phyloP scores from a whole-genome alignment of 2,113 vertebrate genomes.

The Trematomus loennbergii region DNA sequence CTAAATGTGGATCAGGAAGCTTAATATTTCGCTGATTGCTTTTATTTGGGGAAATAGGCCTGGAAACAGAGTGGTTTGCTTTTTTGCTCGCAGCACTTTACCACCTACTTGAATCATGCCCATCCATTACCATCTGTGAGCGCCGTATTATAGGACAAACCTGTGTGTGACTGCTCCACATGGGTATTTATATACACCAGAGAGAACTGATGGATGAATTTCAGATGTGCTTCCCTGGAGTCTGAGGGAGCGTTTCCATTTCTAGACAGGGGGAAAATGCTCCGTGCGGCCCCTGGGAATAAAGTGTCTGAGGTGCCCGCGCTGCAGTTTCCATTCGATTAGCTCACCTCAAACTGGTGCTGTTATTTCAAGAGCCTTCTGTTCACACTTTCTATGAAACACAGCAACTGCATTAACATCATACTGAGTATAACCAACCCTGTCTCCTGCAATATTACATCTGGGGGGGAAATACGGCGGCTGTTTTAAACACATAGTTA shows the following conservation, averaged over 20 bases:
- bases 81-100: conserved; percentile 48
- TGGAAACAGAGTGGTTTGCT: conserved; percentile 45
- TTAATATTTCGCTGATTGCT: conserved; percentile 68
- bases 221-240: conserved; percentile 74
- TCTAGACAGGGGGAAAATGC: conserved; percentile 49
- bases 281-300: conserved; percentile 52
- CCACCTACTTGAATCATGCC: conserved; percentile 60
- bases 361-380: conserved; percentile 35
- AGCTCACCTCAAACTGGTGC: conserved; percentile 57
- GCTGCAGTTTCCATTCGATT: conserved; percentile 66
- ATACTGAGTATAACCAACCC: conserved; percentile 40
- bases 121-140: conserved; percentile 65
- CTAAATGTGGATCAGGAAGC: conserved; percentile 64
- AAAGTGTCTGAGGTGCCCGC: conserved; percentile 58
- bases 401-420: conserved; percentile 61
- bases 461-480: no score
- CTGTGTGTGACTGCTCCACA: conserved; percentile 64
- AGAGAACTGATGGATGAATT: conserved; percentile 80
- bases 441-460: no score
- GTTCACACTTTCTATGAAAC: conserved; percentile 36
- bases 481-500: no score
- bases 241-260: conserved; percentile 69
- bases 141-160: conserved; percentile 65
- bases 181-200: conserved; percentile 74
- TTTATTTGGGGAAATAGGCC: conserved; percentile 63